Conservation (phyloP, 1,140 invertebrate species). For the Ptiloglossa arizonensis region DNA sequence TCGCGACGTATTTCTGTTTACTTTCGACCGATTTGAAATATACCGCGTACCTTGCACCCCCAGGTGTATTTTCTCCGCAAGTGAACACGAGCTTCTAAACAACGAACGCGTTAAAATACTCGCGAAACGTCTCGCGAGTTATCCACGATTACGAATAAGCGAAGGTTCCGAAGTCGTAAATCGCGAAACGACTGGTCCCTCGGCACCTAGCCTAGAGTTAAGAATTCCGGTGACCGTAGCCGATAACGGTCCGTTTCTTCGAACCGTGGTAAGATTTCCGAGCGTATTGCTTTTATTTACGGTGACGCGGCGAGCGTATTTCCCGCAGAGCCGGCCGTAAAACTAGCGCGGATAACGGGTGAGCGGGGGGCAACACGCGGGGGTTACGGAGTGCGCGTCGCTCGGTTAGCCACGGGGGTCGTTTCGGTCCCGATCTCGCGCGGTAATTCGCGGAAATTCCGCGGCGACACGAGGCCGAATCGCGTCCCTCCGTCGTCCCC, state of each 20-base stretch:
- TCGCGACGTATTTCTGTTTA: too few species aligned
- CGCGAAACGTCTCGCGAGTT: too few species aligned
- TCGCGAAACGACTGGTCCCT: too few species aligned
- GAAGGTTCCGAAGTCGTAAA: too few species aligned
- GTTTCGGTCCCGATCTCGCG: neutral
- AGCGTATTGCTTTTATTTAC: constrained; percentile 8
- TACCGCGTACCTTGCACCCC: too few species aligned
- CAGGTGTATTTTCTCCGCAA: too few species aligned
- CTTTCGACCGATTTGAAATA: too few species aligned
- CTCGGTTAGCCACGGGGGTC: neutral
- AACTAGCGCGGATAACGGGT: neutral
- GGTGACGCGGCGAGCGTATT: constrained; percentile 3
- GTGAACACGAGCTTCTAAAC: too few species aligned
- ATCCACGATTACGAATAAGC: too few species aligned
- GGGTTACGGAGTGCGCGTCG: neutral
- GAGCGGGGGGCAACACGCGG: neutral
- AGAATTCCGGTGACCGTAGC: neutral
- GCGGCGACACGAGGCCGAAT: neutral
- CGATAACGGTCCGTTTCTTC: neutral
- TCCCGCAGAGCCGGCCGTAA: constrained; percentile 5
- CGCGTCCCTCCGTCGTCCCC: too few species aligned
- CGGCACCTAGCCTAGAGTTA: too few species aligned
- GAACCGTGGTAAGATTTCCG: neutral
- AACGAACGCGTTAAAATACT: too few species aligned
- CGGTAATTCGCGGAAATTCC: constrained; percentile 43